Percentiles rank a stretch among this genome's conserved stretches.
Conservation (phyloP, 2,888 invertebrate genomes). For the Acleris sparsana region DNA sequence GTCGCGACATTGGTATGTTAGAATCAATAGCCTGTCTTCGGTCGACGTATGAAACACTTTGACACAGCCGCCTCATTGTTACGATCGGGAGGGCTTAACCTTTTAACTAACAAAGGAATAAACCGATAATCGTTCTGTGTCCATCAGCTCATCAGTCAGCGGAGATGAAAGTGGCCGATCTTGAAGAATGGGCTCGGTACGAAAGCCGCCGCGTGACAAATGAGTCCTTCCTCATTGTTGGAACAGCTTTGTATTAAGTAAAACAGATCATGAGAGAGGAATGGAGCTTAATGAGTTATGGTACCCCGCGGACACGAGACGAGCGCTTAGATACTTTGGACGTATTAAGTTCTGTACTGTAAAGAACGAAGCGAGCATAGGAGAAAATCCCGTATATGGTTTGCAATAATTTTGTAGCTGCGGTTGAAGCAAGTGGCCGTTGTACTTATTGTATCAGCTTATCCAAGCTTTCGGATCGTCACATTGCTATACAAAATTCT, state of each 20-base stretch:
- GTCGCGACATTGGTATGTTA: conserved; percentile 27
- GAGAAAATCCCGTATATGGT: too few relatives aligned
- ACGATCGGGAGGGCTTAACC: conserved; percentile 55
- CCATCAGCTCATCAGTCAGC: conserved; percentile 78
- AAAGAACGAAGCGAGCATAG: too few relatives aligned
- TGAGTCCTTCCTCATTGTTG: conserved; percentile 61
- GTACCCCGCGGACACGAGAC: conserved; percentile 32
- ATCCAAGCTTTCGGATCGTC: too few relatives aligned
- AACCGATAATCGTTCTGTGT: conserved; percentile 72
- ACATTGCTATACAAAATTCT: too few relatives aligned
- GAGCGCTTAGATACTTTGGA: background rate
- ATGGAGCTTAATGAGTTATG: conserved; percentile 41
- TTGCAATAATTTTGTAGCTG: too few relatives aligned
- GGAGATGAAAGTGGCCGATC: conserved; percentile 65
- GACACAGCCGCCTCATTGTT: conserved; percentile 69
- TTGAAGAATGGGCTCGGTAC: conserved; percentile 40
- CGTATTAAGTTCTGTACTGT: too few relatives aligned
- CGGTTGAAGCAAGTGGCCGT: too few relatives aligned
- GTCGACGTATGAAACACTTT: conserved; percentile 50
- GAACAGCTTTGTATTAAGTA: conserved; percentile 61
- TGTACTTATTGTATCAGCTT: too few relatives aligned
- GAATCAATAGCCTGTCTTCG: conserved; percentile 36
- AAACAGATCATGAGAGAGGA: conserved; percentile 58
- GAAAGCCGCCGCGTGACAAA: conserved; percentile 65
- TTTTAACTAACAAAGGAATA: conserved; percentile 69